Conservation (phyloP, 2,797 vertebrate species). For the Pipistrellus nathusii region DNA sequence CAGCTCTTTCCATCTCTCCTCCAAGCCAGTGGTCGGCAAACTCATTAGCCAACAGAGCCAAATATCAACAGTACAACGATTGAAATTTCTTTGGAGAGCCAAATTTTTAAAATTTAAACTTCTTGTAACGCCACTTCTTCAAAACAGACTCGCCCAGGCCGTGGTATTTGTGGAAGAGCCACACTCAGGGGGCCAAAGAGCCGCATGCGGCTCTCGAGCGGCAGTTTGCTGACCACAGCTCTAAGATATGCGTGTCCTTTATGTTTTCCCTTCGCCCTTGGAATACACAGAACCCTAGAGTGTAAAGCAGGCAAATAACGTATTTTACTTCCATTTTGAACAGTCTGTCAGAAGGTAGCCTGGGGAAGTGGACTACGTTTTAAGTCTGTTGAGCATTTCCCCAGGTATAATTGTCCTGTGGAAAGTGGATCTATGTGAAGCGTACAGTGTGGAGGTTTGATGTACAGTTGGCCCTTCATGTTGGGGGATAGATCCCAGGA, state of each 20-base stretch:
- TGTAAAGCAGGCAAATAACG: constrained; percentile 6
- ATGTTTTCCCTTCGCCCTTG: not conserved
- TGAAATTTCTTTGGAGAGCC: too few relatives aligned
- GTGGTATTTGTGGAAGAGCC: too few relatives aligned
- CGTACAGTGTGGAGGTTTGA: not conserved
- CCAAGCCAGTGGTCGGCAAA: too few relatives aligned
- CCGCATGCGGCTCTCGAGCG: too few relatives aligned
- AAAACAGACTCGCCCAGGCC: too few relatives aligned
- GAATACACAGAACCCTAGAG: not conserved
- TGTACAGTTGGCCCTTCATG: not conserved
- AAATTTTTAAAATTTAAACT: too few relatives aligned
- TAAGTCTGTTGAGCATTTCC: not conserved
- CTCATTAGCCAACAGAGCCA: too few relatives aligned
- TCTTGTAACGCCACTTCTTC: too few relatives aligned
- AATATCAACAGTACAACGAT: too few relatives aligned
- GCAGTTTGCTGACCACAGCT: not conserved
- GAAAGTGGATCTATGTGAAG: not conserved
- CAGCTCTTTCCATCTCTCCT: not conserved
- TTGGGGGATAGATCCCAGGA: not conserved
- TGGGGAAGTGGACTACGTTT: not conserved
- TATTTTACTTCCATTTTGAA: constrained; percentile 16
- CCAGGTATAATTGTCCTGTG: not conserved
- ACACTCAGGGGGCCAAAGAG: too few relatives aligned
- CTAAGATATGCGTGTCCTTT: not conserved
- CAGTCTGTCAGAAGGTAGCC: not conserved